Evolutionary conservation across 2,888 invertebrate species (phyloP).

Genomic region (Chrysodeixis includens): DNA sequence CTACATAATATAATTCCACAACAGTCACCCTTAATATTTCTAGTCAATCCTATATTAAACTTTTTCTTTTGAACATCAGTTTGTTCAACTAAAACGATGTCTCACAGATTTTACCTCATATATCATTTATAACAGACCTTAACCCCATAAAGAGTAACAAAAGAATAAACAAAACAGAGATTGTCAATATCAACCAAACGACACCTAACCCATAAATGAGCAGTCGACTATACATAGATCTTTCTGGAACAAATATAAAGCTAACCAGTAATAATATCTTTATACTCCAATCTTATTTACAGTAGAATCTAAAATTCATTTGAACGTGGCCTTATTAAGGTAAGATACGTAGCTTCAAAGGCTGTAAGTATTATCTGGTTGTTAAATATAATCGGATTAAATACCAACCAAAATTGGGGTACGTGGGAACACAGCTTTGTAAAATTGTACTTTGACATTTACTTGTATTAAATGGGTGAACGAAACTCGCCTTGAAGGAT

Average conservation of each 20-base stretch:
- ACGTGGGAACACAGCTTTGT: slow-evolving; percentile 63
- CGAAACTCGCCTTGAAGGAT: slow-evolving; percentile 39
- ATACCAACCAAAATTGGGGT: slow-evolving; percentile 68
- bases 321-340: slow-evolving; percentile 37
- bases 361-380: slow-evolving; percentile 53
- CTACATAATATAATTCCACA: no score
- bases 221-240: not conserved
- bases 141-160: no score
- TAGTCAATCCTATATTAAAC: no score
- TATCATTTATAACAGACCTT: no score
- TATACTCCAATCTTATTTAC: slow-evolving; percentile 16
- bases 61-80: no score
- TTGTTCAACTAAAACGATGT: no score
- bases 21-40: no score
- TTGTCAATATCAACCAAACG: no score
- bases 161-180: no score
- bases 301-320: slow-evolving; percentile 21
- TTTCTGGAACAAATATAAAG: no score
- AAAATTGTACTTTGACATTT: slow-evolving; percentile 70
- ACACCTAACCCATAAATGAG: not conserved
- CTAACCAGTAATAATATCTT: not conserved
- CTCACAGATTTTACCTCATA: no score
- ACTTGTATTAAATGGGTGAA: slow-evolving; percentile 52
- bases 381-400: slow-evolving; percentile 71
- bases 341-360: slow-evolving; percentile 54